Percentiles rank a stretch among this genome's conserved stretches.
These are phyloP conservation scores for Sternotherus odoratus DNA, from an alignment of 2,797 vertebrate genomes.

Conservation along the genomic window DNA sequence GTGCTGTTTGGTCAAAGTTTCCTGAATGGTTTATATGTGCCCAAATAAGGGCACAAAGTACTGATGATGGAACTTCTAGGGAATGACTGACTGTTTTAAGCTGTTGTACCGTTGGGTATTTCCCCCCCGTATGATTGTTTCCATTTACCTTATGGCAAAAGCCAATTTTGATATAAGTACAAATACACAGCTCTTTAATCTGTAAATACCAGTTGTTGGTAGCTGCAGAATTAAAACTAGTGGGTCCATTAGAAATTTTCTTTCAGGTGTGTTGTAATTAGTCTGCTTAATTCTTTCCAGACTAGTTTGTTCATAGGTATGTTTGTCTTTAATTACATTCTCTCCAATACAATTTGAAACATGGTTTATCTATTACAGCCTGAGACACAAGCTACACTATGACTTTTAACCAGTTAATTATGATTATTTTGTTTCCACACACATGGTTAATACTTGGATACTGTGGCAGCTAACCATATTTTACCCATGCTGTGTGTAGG, in stretches of 20 bases:
- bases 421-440: fast-evolving
- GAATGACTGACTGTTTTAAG: background rate
- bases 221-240: background rate
- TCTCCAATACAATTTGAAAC: background rate
- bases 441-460: background rate
- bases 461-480: background rate
- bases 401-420: fast-evolving
- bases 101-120: background rate
- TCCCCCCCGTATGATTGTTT: no score
- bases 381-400: background rate
- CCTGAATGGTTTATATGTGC: background rate
- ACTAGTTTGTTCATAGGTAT: background rate
- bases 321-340: background rate
- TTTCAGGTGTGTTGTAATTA: background rate
- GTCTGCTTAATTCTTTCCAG: background rate
- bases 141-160: no score
- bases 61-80: background rate
- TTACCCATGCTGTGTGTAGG: background rate
- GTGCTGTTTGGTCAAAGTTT: background rate
- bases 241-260: background rate
- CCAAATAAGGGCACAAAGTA: background rate
- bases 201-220: background rate
- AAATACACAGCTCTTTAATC: background rate
- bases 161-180: background rate
- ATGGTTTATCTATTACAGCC: fast-evolving